Percentiles rank a stretch among this genome's conserved stretches.
phyloP scores from a whole-genome alignment of 2,797 vertebrate genomes.

The Pristis pectinata region DNA sequence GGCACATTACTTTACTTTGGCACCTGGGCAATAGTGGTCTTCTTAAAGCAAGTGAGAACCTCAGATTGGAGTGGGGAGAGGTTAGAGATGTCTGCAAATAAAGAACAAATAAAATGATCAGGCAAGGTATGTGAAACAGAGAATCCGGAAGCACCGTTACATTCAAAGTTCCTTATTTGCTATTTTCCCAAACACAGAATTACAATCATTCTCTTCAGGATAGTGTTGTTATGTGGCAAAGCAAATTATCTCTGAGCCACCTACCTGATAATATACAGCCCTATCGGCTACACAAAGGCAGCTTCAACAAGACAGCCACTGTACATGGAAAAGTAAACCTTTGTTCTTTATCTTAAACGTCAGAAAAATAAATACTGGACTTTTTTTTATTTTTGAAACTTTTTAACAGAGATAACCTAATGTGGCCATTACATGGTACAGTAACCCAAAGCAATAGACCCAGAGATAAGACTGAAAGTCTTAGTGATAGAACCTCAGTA shows the following conservation, averaged over 20 bases:
- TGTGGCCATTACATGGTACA: background rate
- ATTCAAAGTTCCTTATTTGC: background rate
- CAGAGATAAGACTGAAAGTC: background rate
- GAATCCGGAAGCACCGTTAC: too few species aligned
- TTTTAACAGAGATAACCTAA: background rate
- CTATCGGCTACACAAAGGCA: constrained; percentile 1
- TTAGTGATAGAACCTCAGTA: background rate
- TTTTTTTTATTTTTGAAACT: background rate
- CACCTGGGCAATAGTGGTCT: too few species aligned
- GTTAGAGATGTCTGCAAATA: too few species aligned
- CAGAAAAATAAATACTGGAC: constrained; percentile 14
- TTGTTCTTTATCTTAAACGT: constrained; percentile 25
- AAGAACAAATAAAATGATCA: background rate
- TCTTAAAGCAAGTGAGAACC: too few species aligned
- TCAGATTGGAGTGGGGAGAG: too few species aligned
- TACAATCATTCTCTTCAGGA: background rate
- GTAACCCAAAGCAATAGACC: background rate
- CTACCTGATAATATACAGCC: background rate
- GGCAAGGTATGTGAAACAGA: background rate
- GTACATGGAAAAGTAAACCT: background rate
- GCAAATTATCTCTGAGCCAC: background rate
- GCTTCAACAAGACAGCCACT: background rate
- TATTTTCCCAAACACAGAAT: too few species aligned
- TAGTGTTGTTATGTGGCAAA: background rate
- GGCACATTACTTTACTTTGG: too few species aligned